Evolutionary conservation across 2,888 invertebrate genomes (phyloP).

Genomic region (Helleia helle): DNA sequence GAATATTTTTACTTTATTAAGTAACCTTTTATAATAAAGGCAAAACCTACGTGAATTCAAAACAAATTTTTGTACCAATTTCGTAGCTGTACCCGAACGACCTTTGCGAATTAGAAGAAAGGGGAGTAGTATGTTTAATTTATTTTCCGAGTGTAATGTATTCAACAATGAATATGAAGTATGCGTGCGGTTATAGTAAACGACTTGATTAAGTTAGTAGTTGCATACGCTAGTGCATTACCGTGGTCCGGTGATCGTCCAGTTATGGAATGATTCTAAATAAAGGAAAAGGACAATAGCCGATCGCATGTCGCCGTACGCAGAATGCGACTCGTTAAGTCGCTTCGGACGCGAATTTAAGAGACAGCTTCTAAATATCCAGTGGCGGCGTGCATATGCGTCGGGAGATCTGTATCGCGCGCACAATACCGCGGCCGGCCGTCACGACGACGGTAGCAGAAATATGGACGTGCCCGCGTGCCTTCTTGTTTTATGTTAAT

Average conservation of each 20-base stretch:
- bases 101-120: too few species aligned
- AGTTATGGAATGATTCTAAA: conserved; percentile 32
- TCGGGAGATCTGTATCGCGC: conserved; percentile 65
- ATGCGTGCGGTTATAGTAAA: conserved; percentile 3
- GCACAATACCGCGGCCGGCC: conserved; percentile 62
- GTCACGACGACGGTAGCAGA: conserved; percentile 68
- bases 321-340: conserved; percentile 66
- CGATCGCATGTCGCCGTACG: conserved; percentile 56
- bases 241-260: conserved; percentile 23
- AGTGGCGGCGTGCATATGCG: conserved; percentile 56
- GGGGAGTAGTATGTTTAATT: too few species aligned
- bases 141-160: background rate
- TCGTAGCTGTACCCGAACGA: too few species aligned
- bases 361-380: conserved; percentile 69
- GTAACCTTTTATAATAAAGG: conserved; percentile 1
- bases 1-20: conserved; percentile 3
- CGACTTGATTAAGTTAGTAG: conserved; percentile 5
- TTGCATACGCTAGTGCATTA: conserved; percentile 13
- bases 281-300: conserved; percentile 48
- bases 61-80: too few species aligned
- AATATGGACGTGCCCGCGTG: conserved; percentile 62
- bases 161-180: background rate
- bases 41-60: too few species aligned
- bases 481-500: conserved; percentile 71
- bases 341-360: conserved; percentile 55